Evolutionary conservation across 2,888 invertebrate genomes (phyloP).

Genomic region (Scaptomyza caliginosa): DNA sequence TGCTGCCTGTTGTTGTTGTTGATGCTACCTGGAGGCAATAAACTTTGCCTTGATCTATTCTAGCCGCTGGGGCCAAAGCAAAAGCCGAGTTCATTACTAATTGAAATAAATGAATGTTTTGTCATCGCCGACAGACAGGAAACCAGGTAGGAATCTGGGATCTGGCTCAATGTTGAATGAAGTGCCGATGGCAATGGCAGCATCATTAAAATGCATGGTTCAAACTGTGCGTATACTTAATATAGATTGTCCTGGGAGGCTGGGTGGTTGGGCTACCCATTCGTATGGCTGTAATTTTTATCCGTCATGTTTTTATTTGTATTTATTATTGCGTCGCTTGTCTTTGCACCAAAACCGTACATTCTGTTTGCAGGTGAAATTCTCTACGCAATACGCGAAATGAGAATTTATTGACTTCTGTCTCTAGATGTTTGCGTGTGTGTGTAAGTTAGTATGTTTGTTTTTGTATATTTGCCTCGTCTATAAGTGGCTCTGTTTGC

Average conservation of each 20-base stretch:
- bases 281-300: conserved; percentile 66
- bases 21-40: conserved; percentile 37
- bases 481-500: conserved; percentile 52
- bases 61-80: conserved; percentile 23
- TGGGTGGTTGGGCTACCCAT: neutral
- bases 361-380: conserved; percentile 73
- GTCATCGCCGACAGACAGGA: conserved; percentile 33
- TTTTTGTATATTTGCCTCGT: conserved; percentile 29
- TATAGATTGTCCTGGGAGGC: conserved; percentile 62
- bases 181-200: conserved; percentile 55
- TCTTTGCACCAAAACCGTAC: conserved; percentile 32
- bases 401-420: conserved; percentile 76
- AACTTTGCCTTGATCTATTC: conserved; percentile 60
- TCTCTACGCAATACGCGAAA: conserved; percentile 61
- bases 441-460: conserved; percentile 5
- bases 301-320: conserved; percentile 77
- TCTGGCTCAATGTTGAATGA: conserved; percentile 25
- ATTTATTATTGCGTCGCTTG: conserved; percentile 71
- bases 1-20: conserved; percentile 32
- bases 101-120: conserved; percentile 76
- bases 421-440: conserved; percentile 8
- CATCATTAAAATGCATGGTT: conserved; percentile 78
- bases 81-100: conserved; percentile 62
- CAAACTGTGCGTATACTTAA: conserved; percentile 79
- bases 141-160: conserved; percentile 14